Conservation (phyloP, 1,140 invertebrate species). For the Limonius californicus region DNA sequence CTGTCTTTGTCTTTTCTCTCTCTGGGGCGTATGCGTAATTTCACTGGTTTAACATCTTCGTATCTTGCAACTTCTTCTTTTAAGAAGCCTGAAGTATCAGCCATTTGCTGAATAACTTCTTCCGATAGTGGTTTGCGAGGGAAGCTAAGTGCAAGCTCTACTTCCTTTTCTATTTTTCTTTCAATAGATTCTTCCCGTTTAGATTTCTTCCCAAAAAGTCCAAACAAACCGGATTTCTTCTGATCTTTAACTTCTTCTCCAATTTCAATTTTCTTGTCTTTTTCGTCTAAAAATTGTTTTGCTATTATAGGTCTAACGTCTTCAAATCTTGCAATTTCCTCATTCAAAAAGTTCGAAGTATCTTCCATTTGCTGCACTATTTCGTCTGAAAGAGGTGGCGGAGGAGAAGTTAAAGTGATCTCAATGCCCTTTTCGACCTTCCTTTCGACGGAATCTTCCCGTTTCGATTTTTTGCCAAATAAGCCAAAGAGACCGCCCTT, state of each 20-base stretch:
- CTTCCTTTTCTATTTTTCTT: background rate
- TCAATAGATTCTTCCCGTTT: background rate
- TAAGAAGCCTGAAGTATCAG: background rate
- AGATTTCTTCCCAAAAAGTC: constrained; percentile 3
- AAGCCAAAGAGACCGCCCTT: constrained; percentile 22
- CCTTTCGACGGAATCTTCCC: constrained; percentile 5
- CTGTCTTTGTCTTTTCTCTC: background rate
- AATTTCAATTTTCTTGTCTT: background rate
- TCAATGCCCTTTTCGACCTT: background rate
- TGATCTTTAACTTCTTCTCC: background rate
- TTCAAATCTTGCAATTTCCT: constrained; percentile 8
- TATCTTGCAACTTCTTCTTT: background rate
- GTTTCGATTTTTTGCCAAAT: constrained; percentile 22
- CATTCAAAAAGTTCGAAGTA: constrained; percentile 13
- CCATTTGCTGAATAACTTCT: constrained; percentile 11
- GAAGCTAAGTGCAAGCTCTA: no score
- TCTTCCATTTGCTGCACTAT: background rate
- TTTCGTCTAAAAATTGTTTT: background rate
- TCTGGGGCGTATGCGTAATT: background rate
- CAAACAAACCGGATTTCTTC: background rate
- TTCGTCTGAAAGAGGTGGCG: background rate
- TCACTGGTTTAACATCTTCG: background rate
- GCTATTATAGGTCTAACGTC: constrained; percentile 7
- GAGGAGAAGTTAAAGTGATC: background rate
- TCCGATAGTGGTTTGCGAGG: background rate